These are phyloP conservation scores for Pseudoatta argentina DNA, from an alignment of 1,140 invertebrate genomes.

Conservation along the genomic window DNA sequence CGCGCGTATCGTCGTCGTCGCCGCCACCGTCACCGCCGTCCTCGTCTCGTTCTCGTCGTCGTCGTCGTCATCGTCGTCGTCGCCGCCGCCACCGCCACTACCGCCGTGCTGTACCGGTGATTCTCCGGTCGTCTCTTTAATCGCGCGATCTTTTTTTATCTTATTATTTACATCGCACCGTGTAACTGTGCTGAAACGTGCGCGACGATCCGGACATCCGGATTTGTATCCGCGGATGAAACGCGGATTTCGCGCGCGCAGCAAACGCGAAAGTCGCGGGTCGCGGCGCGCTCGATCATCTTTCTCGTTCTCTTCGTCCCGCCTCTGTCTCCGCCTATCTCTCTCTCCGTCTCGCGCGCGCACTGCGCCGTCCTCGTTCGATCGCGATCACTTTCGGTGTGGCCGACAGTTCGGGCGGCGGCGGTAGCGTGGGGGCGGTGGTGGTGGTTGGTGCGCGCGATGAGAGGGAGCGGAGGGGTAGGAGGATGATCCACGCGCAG, in stretches of 20 bases:
- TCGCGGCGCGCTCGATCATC: not conserved
- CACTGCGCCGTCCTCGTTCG: slow-evolving; percentile 51
- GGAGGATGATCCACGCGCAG: slow-evolving; percentile 57
- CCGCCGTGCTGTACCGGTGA: not conserved
- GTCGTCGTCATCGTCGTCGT: not conserved
- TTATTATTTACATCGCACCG: not conserved
- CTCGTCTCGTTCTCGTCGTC: not conserved
- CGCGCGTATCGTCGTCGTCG: slow-evolving; percentile 10
- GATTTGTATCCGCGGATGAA: slow-evolving; percentile 14
- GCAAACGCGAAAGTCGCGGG: slow-evolving; percentile 39
- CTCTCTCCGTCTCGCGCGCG: slow-evolving; percentile 2
- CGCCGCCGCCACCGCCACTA: not conserved
- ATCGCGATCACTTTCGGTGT: slow-evolving; percentile 65
- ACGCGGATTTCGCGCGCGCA: slow-evolving; percentile 36
- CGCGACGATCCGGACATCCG: slow-evolving; percentile 43
- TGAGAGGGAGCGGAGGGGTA: slow-evolving; percentile 36
- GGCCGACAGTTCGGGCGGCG: slow-evolving; percentile 55
- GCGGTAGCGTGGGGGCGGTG: slow-evolving; percentile 38
- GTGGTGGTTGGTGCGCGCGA: slow-evolving; percentile 58
- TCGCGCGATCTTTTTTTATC: not conserved
- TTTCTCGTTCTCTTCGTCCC: not conserved
- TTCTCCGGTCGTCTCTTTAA: not conserved
- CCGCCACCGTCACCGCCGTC: not conserved
- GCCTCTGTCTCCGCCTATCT: not conserved
- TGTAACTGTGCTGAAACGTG: not conserved